These are phyloP conservation scores for Caenorhabditis imperialis DNA, from an alignment of 2,888 invertebrate species.

Conservation along the genomic window DNA sequence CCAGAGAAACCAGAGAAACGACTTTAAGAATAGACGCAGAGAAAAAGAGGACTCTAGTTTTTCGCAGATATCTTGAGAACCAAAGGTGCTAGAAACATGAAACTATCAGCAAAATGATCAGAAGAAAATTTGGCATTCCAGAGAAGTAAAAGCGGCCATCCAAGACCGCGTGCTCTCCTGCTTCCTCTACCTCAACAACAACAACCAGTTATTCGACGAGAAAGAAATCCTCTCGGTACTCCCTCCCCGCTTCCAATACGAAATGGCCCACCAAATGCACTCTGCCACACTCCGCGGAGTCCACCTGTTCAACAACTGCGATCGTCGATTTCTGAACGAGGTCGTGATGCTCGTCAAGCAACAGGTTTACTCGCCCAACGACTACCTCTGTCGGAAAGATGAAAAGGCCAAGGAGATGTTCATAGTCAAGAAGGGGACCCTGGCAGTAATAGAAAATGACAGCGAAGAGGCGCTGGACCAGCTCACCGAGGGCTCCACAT, in stretches of 20 bases:
- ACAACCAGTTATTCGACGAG: slow-evolving; percentile 65
- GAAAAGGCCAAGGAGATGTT: slow-evolving; percentile 75
- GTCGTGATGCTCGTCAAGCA: slow-evolving; percentile 71
- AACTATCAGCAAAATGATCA: too few species aligned
- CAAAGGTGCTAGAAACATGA: too few species aligned
- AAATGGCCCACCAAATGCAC: slow-evolving; percentile 51
- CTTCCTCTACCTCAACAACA: slow-evolving; percentile 68
- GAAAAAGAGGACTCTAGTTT: neutral
- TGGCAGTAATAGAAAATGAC: slow-evolving; percentile 63
- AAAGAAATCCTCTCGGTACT: slow-evolving; percentile 69
- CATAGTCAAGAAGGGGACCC: slow-evolving; percentile 70
- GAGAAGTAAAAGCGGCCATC: slow-evolving; percentile 65
- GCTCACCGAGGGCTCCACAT: slow-evolving; percentile 67
- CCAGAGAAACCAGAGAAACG: neutral
- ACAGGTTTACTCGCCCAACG: slow-evolving; percentile 73
- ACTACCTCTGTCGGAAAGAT: slow-evolving; percentile 68
- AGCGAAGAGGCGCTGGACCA: slow-evolving; percentile 30
- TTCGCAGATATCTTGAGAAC: too few species aligned
- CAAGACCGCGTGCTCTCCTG: slow-evolving; percentile 72
- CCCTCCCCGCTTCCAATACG: slow-evolving; percentile 71
- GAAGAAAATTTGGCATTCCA: slow-evolving; percentile 57
- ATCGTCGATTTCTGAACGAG: slow-evolving; percentile 70
- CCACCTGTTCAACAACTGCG: slow-evolving; percentile 65
- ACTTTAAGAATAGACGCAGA: neutral
- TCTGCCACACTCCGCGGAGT: slow-evolving; percentile 67